Percentiles rank a stretch among this genome's conserved stretches.
phyloP scores from a whole-genome alignment of 2,113 vertebrate species.

The Rhinopomastus cyanomelas region DNA sequence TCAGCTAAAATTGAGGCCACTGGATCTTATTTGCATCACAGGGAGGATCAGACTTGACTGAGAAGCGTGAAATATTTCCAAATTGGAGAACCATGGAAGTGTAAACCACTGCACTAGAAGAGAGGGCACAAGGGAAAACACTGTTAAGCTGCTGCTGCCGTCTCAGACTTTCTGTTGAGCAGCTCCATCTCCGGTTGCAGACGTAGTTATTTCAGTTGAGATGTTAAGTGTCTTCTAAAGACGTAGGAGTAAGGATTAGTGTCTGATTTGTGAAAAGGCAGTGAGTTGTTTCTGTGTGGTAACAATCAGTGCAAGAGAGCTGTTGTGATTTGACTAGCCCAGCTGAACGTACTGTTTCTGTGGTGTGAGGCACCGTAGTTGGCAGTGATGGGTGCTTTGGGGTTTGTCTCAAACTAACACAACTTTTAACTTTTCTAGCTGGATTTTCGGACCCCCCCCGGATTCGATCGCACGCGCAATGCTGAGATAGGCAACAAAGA shows the following conservation, averaged over 20 bases:
- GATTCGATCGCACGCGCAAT: slow-evolving; percentile 96
- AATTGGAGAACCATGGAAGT: neutral
- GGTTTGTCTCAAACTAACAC: neutral
- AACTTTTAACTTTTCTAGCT: slow-evolving; percentile 76
- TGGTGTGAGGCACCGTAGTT: neutral
- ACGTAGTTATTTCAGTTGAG: neutral
- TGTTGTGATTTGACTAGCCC: neutral
- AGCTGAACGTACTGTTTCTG: neutral
- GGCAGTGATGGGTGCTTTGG: neutral
- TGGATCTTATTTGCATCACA: neutral
- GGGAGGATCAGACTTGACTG: neutral
- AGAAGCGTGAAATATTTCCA: neutral
- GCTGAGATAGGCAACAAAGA: slow-evolving; percentile 99
- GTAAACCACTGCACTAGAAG: neutral
- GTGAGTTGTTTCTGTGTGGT: neutral
- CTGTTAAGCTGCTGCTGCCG: neutral
- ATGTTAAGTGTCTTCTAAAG: neutral
- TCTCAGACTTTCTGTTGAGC: neutral
- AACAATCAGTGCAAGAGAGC: neutral
- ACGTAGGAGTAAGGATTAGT: neutral
- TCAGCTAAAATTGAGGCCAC: neutral
- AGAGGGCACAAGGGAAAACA: neutral
- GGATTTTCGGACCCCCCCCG: slow-evolving; percentile 96
- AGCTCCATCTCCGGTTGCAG: neutral
- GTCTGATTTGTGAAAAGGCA: neutral